phyloP scores from a whole-genome alignment of 2,113 vertebrate genomes.

The Ornithorhynchus anatinus region DNA sequence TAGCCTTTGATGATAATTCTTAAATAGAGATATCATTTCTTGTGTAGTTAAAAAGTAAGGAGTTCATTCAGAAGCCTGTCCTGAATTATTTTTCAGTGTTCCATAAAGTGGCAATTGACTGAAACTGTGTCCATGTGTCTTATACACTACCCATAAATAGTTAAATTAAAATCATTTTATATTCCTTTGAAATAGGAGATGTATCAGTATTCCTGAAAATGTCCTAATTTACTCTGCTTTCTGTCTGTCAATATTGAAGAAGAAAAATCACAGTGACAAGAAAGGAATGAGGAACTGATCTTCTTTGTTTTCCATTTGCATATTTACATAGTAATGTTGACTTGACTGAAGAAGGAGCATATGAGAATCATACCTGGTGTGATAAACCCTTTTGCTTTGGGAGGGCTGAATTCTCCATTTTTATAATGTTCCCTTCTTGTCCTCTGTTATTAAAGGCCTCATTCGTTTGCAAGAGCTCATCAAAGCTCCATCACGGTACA shows the following conservation, averaged over 20 bases:
- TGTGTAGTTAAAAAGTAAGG: conserved; percentile 7
- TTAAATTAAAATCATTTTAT: background rate
- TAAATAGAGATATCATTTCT: background rate
- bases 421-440: conserved; percentile 29
- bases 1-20: background rate
- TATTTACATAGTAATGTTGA: background rate
- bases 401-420: conserved; percentile 13
- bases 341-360: background rate
- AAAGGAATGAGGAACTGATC: background rate
- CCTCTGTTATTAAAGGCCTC: conserved; percentile 81
- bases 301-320: background rate
- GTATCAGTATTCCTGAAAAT: background rate
- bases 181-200: conserved; percentile 11
- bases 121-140: conserved; percentile 1
- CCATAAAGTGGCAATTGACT: background rate
- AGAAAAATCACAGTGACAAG: background rate
- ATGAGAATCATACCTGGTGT: background rate
- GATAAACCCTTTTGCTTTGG: background rate
- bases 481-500: conserved; percentile 97
- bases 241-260: conserved; percentile 7
- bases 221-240: conserved; percentile 17
- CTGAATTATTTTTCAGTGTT: background rate
- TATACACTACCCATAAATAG: background rate
- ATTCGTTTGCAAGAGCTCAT: conserved; percentile 98
- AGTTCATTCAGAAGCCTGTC: background rate